Base-by-base conservation (phyloP, 2,797 vertebrate genomes). In the Ciconia nigra region DNA sequence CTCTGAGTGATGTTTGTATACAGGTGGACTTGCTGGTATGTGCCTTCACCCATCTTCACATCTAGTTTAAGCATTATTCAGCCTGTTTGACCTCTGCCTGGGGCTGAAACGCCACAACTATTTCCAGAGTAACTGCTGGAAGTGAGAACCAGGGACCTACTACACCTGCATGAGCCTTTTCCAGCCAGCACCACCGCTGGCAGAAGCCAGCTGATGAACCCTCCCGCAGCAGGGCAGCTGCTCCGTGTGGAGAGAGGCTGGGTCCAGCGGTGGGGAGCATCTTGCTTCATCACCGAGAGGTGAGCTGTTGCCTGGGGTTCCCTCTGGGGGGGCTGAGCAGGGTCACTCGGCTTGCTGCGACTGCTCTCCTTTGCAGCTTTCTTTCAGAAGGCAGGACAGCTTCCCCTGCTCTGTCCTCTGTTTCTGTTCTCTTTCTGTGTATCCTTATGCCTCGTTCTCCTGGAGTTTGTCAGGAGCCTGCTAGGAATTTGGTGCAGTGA, bases 161-260 rank as follows among this genome's bases (percentile, higher is more conserved):
- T 6, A 6, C 69, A 57, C 25, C 24, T 5, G 10, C 20, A 3
- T 1, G 67, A 26, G 16, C 2, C 0, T 13, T 11, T 55, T 24
- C 61, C 42, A 33, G 46, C 22, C 37, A 9, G 33, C 24, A 6
- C 8, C 24, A 2, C 41, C 28, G 0, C 21, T 2, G 42, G 37
- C 41, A 14, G 41, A 41, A 52, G 67, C 11, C 33, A 13, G 35
- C 19, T 22, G 11, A 21, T 5, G 51, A 41, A 13, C 17, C 31
- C 15, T 35, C 14, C 21, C 31, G 1, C 18, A 11, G 62, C 21
- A 5, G 19, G 24, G 21, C 20, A 18, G 41, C 21, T 9, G 18
- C 31, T 31, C 5, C 42, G 6, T 10, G 2, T 3, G 5, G 31
- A 8, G 51, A 15, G 24, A 10, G 25, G 25, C 42, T 15, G 41